Evolutionary conservation across 2,113 vertebrate genomes (phyloP).

Genomic region (Hypomesus transpacificus): DNA sequence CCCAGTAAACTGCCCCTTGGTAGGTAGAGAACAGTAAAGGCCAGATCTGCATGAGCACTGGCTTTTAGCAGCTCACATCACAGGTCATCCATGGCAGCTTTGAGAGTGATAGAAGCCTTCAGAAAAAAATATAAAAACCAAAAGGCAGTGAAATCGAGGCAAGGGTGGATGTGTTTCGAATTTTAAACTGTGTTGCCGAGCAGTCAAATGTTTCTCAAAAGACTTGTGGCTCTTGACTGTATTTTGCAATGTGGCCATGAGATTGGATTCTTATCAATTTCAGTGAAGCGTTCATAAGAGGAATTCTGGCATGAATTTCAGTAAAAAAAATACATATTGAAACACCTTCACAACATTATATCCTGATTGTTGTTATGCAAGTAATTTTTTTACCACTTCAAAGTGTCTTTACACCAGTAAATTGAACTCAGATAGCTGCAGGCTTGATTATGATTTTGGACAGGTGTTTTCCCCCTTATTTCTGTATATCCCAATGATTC

Average conservation of each 20-base stretch:
- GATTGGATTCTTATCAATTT: no score
- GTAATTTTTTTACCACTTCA: not conserved
- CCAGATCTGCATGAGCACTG: not conserved
- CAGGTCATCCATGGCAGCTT: not conserved
- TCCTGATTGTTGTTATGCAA: no score
- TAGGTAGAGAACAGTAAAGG: not conserved
- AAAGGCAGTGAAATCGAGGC: no score
- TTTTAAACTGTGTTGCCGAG: no score
- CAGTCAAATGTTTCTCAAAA: no score
- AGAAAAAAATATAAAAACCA: no score
- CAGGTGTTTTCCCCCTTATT: not conserved
- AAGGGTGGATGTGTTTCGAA: no score
- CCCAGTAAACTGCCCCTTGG: not conserved
- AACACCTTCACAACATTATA: no score
- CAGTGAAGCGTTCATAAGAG: not conserved
- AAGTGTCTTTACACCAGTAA: not conserved
- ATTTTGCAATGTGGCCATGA: no score
- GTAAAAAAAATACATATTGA: not conserved
- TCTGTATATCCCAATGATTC: not conserved
- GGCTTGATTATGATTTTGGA: not conserved
- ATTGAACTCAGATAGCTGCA: not conserved
- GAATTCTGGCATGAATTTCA: not conserved
- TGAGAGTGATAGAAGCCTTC: not conserved
- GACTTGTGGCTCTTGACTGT: no score
- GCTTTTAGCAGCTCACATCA: constrained; percentile 6